A percentile compares a stretch with the other conserved stretches of the same genome.
These are phyloP conservation scores for Brachyopa scutellaris DNA, from an alignment of 2,888 invertebrate species.

Conservation along the genomic window DNA sequence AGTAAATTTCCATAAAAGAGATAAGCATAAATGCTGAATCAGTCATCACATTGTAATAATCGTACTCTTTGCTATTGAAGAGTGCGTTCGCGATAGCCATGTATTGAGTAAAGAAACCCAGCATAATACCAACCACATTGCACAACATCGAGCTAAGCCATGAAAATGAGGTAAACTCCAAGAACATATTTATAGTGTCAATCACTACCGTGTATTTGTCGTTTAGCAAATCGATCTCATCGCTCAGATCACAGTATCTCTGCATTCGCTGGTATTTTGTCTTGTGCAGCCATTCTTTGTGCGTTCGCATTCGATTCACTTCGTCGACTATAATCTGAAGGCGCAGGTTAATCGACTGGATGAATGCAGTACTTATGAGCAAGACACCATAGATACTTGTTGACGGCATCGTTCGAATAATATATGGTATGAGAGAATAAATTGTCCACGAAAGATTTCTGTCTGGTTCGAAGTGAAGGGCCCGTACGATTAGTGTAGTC, in stretches of 20 bases:
- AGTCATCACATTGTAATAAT: constrained; percentile 76
- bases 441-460: constrained; percentile 74
- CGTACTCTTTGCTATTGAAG: constrained; percentile 76
- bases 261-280: constrained; percentile 78
- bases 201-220: constrained; percentile 75
- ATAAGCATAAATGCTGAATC: constrained; percentile 77
- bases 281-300: constrained; percentile 73
- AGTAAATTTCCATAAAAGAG: constrained; percentile 76
- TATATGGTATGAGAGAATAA: constrained; percentile 76
- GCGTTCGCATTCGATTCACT: constrained; percentile 75
- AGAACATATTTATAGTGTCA: constrained; percentile 70
- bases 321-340: constrained; percentile 75
- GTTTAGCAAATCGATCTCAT: constrained; percentile 77
- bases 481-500: constrained; percentile 74
- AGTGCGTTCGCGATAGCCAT: constrained; percentile 77
- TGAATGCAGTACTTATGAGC: constrained; percentile 75
- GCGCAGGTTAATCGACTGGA: constrained; percentile 75
- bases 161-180: constrained; percentile 74
- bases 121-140: constrained; percentile 78
- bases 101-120: constrained; percentile 77
- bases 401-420: constrained; percentile 77
- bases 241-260: constrained; percentile 78
- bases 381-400: constrained; percentile 77
- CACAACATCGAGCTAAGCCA: constrained; percentile 77
- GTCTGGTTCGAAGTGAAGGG: constrained; percentile 75